Evolutionary conservation across 1,140 invertebrate genomes (phyloP).

Genomic region (Diorhabda carinulata): DNA sequence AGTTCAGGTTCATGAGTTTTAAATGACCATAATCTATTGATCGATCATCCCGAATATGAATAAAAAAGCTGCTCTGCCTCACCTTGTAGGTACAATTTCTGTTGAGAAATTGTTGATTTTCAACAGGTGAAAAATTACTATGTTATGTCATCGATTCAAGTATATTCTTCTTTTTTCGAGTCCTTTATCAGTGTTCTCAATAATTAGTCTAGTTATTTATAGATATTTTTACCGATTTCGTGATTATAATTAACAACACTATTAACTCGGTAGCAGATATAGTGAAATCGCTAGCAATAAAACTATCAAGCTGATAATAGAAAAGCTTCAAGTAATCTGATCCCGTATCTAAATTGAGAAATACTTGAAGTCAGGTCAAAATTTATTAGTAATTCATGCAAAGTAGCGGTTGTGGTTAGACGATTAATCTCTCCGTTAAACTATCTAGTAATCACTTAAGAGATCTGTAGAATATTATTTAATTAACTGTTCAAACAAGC

Average conservation of each 20-base stretch:
- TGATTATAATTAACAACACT: neutral
- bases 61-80: no score
- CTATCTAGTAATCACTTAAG: neutral
- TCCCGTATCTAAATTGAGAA: conserved; percentile 1
- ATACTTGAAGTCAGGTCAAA: neutral
- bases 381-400: conserved; percentile 1
- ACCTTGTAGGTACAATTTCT: no score
- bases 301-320: neutral
- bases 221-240: no score
- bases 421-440: neutral
- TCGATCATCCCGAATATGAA: no score
- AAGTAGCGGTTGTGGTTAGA: neutral
- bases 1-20: no score
- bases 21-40: no score
- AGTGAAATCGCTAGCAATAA: neutral
- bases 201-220: no score
- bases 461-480: neutral
- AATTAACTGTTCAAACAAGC: neutral
- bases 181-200: no score
- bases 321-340: neutral
- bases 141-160: no score
- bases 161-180: no score
- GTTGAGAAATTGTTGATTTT: no score
- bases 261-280: neutral
- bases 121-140: no score